phyloP scores from a whole-genome alignment of 2,888 invertebrate species.

The Heterodera filipjevi region DNA sequence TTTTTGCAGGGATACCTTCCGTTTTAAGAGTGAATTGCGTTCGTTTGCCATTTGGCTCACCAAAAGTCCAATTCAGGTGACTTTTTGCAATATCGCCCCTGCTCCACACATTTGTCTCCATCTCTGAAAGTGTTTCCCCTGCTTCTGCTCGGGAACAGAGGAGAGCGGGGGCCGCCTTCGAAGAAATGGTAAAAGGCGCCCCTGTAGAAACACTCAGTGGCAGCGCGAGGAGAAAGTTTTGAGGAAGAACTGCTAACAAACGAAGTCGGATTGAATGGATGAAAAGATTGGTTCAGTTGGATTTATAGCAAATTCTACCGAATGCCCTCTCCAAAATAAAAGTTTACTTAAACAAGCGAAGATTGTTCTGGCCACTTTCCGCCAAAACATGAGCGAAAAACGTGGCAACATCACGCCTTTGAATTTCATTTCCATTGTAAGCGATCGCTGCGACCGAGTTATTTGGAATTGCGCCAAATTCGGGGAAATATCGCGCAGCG shows the following conservation, averaged over 20 bases:
- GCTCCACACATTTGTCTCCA: slow-evolving; percentile 43
- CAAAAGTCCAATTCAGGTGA: slow-evolving; percentile 32
- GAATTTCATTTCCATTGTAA: slow-evolving; percentile 38
- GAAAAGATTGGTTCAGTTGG: background rate
- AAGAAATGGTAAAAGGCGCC: slow-evolving; percentile 64
- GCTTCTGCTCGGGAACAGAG: slow-evolving; percentile 51
- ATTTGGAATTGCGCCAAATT: slow-evolving; percentile 50
- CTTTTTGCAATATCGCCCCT: slow-evolving; percentile 12
- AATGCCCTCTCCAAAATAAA: background rate
- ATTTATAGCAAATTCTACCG: background rate
- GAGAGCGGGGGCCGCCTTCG: slow-evolving; percentile 54
- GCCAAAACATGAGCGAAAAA: slow-evolving; percentile 64
- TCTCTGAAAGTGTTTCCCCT: slow-evolving; percentile 40
- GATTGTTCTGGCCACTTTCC: slow-evolving; percentile 63
- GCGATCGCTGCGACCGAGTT: background rate
- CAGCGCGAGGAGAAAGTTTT: slow-evolving; percentile 32
- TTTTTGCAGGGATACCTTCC: slow-evolving; percentile 30
- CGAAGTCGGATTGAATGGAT: background rate
- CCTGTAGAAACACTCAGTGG: slow-evolving; percentile 62
- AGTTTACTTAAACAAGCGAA: slow-evolving; percentile 27
- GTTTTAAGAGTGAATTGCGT: background rate
- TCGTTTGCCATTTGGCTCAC: background rate
- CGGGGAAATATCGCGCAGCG: slow-evolving; percentile 63
- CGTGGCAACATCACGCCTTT: slow-evolving; percentile 59
- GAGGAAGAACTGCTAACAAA: background rate